Percentiles rank a stretch among this genome's conserved stretches.
phyloP scores from a whole-genome alignment of 2,888 invertebrate genomes.

The Agriopis marginaria region DNA sequence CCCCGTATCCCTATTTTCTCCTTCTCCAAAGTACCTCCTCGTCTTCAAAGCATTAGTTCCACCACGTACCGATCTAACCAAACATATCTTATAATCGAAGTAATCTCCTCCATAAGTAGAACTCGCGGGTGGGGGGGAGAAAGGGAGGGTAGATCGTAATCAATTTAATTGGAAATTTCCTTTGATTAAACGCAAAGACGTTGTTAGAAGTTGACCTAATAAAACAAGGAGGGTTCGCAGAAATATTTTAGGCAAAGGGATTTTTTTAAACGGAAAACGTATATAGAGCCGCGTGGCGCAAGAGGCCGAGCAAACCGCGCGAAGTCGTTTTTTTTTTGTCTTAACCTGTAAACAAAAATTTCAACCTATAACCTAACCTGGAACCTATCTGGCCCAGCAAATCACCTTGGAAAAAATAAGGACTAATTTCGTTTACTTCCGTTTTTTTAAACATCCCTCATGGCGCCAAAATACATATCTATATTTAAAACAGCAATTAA shows the following conservation, averaged over 20 bases:
- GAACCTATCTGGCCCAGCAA: too few species aligned
- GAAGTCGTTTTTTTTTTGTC: too few species aligned
- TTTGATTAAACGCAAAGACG: conserved; percentile 87
- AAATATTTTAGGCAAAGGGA: conserved; percentile 15
- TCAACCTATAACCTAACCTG: too few species aligned
- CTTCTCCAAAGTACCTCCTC: not conserved
- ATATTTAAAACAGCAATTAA: too few species aligned
- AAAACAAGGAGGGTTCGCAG: conserved; percentile 75
- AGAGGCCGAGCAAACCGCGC: too few species aligned
- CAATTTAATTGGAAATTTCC: conserved; percentile 87
- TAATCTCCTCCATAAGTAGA: conserved; percentile 43
- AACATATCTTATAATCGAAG: conserved; percentile 41
- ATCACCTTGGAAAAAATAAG: too few species aligned
- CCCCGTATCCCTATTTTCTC: not conserved
- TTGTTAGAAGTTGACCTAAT: conserved; percentile 86
- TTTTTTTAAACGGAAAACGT: not conserved
- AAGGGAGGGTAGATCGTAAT: conserved; percentile 73
- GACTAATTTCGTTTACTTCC: too few species aligned
- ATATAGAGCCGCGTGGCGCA: too few species aligned
- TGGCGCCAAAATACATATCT: too few species aligned
- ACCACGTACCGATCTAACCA: conserved; percentile 25
- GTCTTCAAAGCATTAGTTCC: conserved; percentile 28
- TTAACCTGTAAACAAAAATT: too few species aligned
- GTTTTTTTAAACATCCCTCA: too few species aligned
- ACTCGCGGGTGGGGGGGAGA: conserved; percentile 36